Evolutionary conservation across 2,888 invertebrate genomes (phyloP), one percentile per base, ranked within the genome.

Genomic region (Alentia gelatinosa): DNA sequence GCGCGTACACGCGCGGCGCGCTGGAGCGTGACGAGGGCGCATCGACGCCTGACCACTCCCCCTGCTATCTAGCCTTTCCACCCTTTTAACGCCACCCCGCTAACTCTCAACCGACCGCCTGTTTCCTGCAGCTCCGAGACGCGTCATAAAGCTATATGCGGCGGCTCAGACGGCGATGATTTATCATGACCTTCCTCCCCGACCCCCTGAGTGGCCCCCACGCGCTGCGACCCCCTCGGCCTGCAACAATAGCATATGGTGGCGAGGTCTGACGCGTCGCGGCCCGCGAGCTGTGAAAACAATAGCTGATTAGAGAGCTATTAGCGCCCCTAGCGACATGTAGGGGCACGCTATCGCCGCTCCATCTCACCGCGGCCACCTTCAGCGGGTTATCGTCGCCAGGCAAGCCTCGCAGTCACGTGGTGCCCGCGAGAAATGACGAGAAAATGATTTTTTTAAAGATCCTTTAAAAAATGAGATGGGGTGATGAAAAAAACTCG

Each of bases 1-100:
- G 47, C 47, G 47, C 9, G 9, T 7, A 47, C 47, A 47, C 47
- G 47, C 47, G 47, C 9, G 9, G 47, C 47, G 47, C n/a, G n/a
- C 7, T 68, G 68, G 68, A 30, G 68, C 68, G 68, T 68, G 68
- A 7, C 30, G 68, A n/a, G 68, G 68, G 30, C 68, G 68, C 26
- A 9, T 9, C 26, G n/a, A 7, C 12, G 68, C 30, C 68, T 68
- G 68, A 68, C 68, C 68, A 68, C 68, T 68, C 68, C 68, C 68
- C 30, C 68, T n/a, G n/a, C 68, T 68, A 68, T 68, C 68, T 68
- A n/a, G 26, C 30, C 68, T n/a, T 68, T 68, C 68, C 68, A 68
- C 68, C 68, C 68, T 30, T 68, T 68, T 68, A 68, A 68, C 68
- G n/a, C 68, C 7, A 7, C 30, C 12, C 30, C 12, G 30, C 68